phyloP scores from a whole-genome alignment of 2,888 invertebrate genomes.

The Prionchulus punctatus region DNA sequence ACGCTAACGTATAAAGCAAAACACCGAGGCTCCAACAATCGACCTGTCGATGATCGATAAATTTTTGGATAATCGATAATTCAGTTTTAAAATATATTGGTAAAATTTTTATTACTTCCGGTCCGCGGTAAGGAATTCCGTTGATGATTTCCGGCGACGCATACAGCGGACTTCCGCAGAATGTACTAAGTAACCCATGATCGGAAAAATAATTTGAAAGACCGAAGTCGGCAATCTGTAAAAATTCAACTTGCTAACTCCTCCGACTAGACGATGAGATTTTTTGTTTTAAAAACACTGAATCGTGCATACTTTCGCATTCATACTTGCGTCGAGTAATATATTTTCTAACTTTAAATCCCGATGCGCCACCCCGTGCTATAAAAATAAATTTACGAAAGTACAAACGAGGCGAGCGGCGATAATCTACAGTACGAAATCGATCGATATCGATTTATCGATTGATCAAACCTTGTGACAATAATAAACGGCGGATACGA shows the following conservation, averaged over 20 bases:
- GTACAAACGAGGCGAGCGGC: not conserved
- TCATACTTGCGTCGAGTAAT: conserved; percentile 34
- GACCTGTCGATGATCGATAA: conserved; percentile 29
- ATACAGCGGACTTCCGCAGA: conserved; percentile 41
- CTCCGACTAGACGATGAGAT: not conserved
- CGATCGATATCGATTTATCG: not conserved
- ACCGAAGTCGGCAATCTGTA: conserved; percentile 94
- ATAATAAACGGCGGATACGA: conserved; percentile 87
- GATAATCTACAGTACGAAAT: not conserved
- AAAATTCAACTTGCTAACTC: not conserved
- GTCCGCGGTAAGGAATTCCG: conserved; percentile 55
- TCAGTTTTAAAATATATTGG: not conserved
- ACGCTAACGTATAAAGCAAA: conserved; percentile 86
- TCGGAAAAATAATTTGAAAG: conserved; percentile 67
- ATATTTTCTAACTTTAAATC: conserved; percentile 42
- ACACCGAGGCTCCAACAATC: conserved; percentile 76
- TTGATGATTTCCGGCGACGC: conserved; percentile 37
- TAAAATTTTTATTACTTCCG: conserved; percentile 51
- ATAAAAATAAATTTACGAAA: conserved; percentile 11
- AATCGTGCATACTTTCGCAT: conserved; percentile 37
- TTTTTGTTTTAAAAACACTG: not conserved
- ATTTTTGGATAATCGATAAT: not conserved
- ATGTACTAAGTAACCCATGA: conserved; percentile 35
- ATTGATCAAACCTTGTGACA: conserved; percentile 57
- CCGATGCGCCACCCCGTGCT: conserved; percentile 37